Conservation (phyloP, 2,888 invertebrate genomes). For the Melipona bicolor region DNA sequence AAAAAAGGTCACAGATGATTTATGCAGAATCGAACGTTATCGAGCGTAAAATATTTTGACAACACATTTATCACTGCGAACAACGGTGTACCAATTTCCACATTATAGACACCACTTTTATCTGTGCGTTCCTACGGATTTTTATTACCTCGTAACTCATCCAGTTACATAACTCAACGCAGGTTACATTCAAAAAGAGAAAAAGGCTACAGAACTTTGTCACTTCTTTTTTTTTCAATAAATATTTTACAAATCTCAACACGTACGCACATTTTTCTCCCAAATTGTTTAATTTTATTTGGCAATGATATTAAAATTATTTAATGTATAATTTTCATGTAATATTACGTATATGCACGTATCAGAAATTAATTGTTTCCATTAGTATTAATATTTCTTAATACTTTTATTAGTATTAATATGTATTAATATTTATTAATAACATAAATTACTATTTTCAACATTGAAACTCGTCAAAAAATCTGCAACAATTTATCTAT, state of each 20-base stretch:
- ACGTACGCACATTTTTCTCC: no score
- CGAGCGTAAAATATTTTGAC: neutral
- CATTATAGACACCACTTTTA: neutral
- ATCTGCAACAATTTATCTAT: no score
- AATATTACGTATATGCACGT: no score
- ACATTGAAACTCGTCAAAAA: no score
- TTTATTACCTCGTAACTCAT: neutral
- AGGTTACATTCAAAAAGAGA: neutral
- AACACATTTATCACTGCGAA: neutral
- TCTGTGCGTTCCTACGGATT: neutral
- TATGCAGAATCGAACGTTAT: neutral
- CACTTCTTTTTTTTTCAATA: neutral
- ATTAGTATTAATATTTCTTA: no score
- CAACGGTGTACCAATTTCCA: neutral
- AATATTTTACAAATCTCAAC: neutral
- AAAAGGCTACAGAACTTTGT: neutral
- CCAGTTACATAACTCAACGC: neutral
- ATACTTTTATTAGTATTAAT: no score
- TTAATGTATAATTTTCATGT: no score
- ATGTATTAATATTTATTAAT: no score
- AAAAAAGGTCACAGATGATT: neutral
- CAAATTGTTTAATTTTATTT: no score
- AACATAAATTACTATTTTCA: no score
- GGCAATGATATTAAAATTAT: no score
- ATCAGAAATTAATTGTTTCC: no score